These are phyloP conservation scores for Lasioglossum calceatum DNA, from an alignment of 2,888 invertebrate species.

Conservation along the genomic window DNA sequence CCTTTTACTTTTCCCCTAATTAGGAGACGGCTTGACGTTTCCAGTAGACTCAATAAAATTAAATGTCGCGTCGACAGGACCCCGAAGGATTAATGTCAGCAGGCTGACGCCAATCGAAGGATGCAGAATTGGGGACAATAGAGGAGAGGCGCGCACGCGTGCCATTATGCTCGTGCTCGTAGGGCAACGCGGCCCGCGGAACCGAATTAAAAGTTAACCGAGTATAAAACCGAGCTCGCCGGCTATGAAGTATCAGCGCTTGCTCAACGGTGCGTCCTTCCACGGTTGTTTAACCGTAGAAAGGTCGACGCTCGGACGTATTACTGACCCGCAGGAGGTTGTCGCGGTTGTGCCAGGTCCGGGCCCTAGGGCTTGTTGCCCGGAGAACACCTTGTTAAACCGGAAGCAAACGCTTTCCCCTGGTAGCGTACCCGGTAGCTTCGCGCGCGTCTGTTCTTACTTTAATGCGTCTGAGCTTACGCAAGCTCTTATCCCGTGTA, in stretches of 20 bases:
- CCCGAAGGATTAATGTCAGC: neutral
- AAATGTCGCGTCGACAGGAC: neutral
- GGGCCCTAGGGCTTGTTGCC: neutral
- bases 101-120: neutral
- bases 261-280: constrained; percentile 47
- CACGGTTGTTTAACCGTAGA: constrained; percentile 59
- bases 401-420: neutral
- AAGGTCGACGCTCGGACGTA: constrained; percentile 68
- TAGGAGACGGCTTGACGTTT: neutral
- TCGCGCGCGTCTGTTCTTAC: constrained; percentile 15
- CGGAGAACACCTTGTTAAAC: neutral
- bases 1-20: neutral
- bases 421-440: neutral
- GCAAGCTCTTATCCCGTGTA: constrained; percentile 46
- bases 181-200: neutral
- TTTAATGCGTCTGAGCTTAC: constrained; percentile 47
- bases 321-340: constrained; percentile 62
- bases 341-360: neutral
- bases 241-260: constrained; percentile 46
- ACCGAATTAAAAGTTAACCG: constrained; percentile 56
- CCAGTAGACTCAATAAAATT: neutral
- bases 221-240: constrained; percentile 50
- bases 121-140: neutral
- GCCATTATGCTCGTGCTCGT: neutral
- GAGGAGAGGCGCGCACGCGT: neutral